Evolutionary conservation across 2,113 vertebrate genomes (phyloP).

Genomic region (Macquaria ambigua): DNA sequence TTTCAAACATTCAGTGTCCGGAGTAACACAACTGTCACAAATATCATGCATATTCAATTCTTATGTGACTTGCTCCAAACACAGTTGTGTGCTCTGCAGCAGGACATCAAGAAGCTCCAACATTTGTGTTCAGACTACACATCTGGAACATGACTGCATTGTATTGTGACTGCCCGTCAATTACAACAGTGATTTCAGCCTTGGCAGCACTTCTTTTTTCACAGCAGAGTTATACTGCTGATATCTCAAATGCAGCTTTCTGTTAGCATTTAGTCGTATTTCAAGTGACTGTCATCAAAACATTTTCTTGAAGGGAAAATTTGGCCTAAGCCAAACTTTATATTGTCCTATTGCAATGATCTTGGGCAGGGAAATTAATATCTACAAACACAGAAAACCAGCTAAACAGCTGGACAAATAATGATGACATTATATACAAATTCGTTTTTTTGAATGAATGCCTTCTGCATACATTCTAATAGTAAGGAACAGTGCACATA

Average conservation of each 20-base stretch:
- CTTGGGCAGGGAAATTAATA: background rate
- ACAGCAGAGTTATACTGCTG: background rate
- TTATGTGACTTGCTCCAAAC: background rate
- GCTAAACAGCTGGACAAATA: background rate
- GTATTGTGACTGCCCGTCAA: background rate
- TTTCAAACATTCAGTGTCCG: background rate
- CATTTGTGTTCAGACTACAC: background rate
- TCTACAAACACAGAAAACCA: background rate
- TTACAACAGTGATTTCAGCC: background rate
- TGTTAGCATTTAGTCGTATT: background rate
- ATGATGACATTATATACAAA: background rate
- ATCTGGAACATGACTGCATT: background rate
- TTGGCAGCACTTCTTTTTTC: background rate
- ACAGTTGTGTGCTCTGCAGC: background rate
- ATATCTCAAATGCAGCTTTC: background rate
- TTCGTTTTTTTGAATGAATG: background rate
- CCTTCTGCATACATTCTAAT: background rate
- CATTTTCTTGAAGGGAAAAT: background rate
- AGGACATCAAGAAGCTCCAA: background rate
- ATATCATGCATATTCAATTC: background rate
- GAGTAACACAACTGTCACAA: background rate
- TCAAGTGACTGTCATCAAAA: background rate
- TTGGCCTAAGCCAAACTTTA: background rate
- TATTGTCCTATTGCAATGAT: background rate
- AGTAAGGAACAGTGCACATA: background rate